A percentile compares a stretch with the other conserved stretches of the same genome.
Conservation (phyloP, 2,797 vertebrate genomes). For the Melanotaenia nigrans region DNA sequence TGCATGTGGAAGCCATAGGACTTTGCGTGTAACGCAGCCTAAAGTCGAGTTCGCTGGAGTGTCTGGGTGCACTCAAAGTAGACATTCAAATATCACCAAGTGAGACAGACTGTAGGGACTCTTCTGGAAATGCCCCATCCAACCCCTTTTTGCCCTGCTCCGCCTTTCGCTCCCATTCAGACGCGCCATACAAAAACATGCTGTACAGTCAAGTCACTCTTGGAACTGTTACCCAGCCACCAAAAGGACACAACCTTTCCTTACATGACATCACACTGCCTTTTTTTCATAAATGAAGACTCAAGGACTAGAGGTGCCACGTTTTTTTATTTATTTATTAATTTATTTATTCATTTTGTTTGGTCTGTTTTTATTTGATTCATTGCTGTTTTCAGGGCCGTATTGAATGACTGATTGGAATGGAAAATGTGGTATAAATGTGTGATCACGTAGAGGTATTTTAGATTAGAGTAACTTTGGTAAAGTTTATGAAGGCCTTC, state of each 20-base stretch:
- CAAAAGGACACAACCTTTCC: slow-evolving; percentile 76
- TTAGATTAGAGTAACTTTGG: slow-evolving; percentile 51
- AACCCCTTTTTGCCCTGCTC: slow-evolving; percentile 11
- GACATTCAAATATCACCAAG: slow-evolving; percentile 62
- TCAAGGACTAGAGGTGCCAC: slow-evolving; percentile 85
- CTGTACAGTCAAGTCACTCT: slow-evolving; percentile 80
- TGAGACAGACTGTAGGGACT: slow-evolving; percentile 75
- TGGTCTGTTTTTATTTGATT: slow-evolving; percentile 56
- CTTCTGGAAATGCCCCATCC: slow-evolving; percentile 77
- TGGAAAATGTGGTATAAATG: slow-evolving; percentile 68
- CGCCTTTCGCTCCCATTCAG: slow-evolving; percentile 56
- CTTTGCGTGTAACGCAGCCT: slow-evolving; percentile 52
- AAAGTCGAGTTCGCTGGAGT: slow-evolving; percentile 58
- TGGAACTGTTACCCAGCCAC: slow-evolving; percentile 77
- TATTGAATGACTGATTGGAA: slow-evolving; percentile 66
- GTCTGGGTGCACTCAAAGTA: slow-evolving; percentile 58
- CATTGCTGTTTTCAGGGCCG: slow-evolving; percentile 62
- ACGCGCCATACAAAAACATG: slow-evolving; percentile 64
- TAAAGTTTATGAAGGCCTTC: slow-evolving; percentile 87
- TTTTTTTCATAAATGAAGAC: slow-evolving; percentile 84
- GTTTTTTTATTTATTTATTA: slow-evolving; percentile 57
- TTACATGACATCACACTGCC: slow-evolving; percentile 83
- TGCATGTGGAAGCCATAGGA: slow-evolving; percentile 63
- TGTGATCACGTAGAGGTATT: slow-evolving; percentile 53
- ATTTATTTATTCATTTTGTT: slow-evolving; percentile 57